These are phyloP conservation scores for Cotesia glomerata DNA, from an alignment of 1,140 invertebrate genomes.

Conservation along the genomic window DNA sequence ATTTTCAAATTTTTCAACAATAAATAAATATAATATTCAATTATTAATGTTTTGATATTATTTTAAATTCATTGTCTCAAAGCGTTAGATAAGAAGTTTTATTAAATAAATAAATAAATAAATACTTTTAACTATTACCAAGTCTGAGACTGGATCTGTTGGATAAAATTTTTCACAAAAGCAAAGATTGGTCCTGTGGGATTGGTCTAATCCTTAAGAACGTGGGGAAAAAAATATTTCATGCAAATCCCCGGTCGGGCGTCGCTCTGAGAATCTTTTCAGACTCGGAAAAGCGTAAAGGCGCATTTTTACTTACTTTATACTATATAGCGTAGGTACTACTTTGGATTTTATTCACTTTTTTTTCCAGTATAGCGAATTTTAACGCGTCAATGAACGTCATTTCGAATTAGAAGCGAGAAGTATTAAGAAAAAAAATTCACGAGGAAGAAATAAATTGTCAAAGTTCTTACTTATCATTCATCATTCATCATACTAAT, in stretches of 20 bases:
- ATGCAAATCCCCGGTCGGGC: conserved; percentile 43
- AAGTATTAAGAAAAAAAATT: conserved; percentile 1
- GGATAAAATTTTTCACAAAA: not conserved
- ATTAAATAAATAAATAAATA: too few relatives aligned
- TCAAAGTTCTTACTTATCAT: not conserved
- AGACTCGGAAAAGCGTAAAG: conserved; percentile 33
- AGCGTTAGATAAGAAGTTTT: too few relatives aligned
- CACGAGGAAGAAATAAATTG: not conserved
- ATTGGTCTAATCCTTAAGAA: not conserved
- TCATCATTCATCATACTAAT: too few relatives aligned
- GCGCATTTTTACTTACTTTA: conserved; percentile 19
- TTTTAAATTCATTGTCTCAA: too few relatives aligned
- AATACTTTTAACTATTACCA: too few relatives aligned
- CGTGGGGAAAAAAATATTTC: conserved; percentile 34
- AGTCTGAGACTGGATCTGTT: not conserved
- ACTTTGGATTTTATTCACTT: not conserved
- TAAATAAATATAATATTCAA: too few relatives aligned
- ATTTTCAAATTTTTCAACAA: too few relatives aligned
- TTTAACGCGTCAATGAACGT: conserved; percentile 8
- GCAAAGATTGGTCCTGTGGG: not conserved
- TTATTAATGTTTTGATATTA: too few relatives aligned
- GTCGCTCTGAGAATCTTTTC: conserved; percentile 33
- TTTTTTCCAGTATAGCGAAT: not conserved
- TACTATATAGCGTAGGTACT: too few relatives aligned
- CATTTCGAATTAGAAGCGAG: not conserved